Evolutionary conservation across 2,113 vertebrate species (phyloP).

Genomic region (Dromiciops gliroides): DNA sequence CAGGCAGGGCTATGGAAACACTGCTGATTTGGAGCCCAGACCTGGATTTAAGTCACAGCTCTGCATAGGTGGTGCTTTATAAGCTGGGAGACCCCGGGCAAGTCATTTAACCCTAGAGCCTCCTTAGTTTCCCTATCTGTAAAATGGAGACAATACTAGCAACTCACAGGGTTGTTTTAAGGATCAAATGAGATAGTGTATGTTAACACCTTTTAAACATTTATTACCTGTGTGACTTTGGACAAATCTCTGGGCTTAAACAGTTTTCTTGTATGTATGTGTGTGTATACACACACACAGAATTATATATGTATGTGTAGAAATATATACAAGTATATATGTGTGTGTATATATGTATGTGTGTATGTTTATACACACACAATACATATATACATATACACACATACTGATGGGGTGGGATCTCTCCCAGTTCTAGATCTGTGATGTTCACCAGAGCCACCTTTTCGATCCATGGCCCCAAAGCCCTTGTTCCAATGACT

Average conservation of each 20-base stretch:
- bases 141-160: background rate
- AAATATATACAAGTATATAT: too few species aligned
- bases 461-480: background rate
- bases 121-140: background rate
- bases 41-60: background rate
- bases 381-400: too few species aligned
- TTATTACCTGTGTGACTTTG: background rate
- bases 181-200: background rate
- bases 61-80: background rate
- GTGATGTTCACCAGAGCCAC: background rate
- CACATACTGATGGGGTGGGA: background rate
- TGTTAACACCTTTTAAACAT: background rate
- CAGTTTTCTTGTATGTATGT: background rate
- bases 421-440: background rate
- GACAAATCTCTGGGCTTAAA: background rate
- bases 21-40: background rate
- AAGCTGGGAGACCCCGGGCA: background rate
- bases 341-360: too few species aligned
- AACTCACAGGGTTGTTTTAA: background rate
- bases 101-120: background rate
- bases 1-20: background rate
- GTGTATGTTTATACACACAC: too few species aligned
- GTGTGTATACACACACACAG: too few species aligned
- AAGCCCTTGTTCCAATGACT: background rate
- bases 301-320: too few species aligned